Evolutionary conservation across 1,140 invertebrate genomes (phyloP).

Genomic region (Aplysia californica): DNA sequence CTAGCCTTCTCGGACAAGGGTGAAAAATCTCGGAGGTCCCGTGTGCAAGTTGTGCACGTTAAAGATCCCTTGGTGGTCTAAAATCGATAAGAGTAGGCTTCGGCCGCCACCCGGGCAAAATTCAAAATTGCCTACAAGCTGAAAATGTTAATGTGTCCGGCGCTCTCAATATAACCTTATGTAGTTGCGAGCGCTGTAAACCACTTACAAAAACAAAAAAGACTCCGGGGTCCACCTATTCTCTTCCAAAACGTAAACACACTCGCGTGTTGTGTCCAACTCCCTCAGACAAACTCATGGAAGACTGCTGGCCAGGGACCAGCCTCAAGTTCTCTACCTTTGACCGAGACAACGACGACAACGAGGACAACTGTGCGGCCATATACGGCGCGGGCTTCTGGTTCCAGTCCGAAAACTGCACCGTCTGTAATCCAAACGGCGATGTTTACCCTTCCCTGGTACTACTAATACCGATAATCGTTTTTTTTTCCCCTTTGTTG

Average conservation of each 20-base stretch:
- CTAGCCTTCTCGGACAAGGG: no score
- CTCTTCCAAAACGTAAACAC: not conserved
- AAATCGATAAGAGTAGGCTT: no score
- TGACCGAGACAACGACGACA: slow-evolving; percentile 9
- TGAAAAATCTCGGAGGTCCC: no score
- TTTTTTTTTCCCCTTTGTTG: no score
- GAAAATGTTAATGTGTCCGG: no score
- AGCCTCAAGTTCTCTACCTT: slow-evolving; percentile 10
- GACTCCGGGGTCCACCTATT: not conserved
- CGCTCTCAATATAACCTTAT: no score
- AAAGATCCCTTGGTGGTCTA: no score
- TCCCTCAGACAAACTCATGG: not conserved
- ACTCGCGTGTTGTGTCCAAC: not conserved
- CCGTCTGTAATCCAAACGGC: slow-evolving; percentile 10
- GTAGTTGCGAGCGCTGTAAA: no score
- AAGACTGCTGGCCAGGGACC: not conserved
- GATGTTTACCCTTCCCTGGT: not conserved
- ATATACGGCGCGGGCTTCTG: slow-evolving; percentile 12
- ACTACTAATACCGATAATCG: no score
- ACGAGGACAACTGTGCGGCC: not conserved
- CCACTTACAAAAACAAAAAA: not conserved
- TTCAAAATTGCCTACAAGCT: no score
- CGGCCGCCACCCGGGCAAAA: no score
- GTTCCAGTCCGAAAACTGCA: slow-evolving; percentile 7
- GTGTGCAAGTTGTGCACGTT: no score